Percentiles rank a stretch among this genome's conserved stretches.
Conservation (phyloP, 2,113 vertebrate genomes). For the Megaceryle torquata region DNA sequence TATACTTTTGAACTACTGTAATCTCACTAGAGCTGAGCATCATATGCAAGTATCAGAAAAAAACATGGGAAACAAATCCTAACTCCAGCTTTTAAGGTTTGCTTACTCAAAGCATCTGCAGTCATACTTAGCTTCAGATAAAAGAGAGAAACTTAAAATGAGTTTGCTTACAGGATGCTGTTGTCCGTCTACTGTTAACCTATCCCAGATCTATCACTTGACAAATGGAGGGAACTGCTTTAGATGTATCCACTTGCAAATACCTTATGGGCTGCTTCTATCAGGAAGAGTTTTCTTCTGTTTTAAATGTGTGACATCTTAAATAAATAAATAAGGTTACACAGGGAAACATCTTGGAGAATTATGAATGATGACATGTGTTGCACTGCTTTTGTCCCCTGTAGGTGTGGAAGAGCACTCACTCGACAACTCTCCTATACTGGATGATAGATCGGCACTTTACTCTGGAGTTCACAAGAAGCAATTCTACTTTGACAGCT, state of each 20-base stretch:
- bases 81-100: neutral
- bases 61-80: neutral
- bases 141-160: neutral
- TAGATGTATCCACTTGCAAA: neutral
- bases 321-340: neutral
- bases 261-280: neutral
- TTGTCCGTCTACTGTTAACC: neutral
- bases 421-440: conserved; percentile 77
- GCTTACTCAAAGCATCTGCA: neutral
- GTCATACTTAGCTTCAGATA: neutral
- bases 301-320: neutral
- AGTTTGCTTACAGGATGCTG: neutral
- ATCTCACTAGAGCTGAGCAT: neutral
- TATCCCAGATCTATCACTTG: neutral
- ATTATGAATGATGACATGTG: neutral
- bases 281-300: neutral
- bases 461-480: conserved; percentile 95
- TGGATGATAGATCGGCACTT: conserved; percentile 87
- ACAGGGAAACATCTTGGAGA: neutral
- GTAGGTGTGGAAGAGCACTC: conserved; percentile 80
- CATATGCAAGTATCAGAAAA: neutral
- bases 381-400: conserved; percentile 1
- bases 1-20: neutral
- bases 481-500: conserved; percentile 78
- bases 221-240: neutral